A percentile compares a stretch with the other conserved stretches of the same genome.
These are phyloP conservation scores for Lamprotornis superbus DNA, from an alignment of 2,113 vertebrate genomes.

Conservation along the genomic window DNA sequence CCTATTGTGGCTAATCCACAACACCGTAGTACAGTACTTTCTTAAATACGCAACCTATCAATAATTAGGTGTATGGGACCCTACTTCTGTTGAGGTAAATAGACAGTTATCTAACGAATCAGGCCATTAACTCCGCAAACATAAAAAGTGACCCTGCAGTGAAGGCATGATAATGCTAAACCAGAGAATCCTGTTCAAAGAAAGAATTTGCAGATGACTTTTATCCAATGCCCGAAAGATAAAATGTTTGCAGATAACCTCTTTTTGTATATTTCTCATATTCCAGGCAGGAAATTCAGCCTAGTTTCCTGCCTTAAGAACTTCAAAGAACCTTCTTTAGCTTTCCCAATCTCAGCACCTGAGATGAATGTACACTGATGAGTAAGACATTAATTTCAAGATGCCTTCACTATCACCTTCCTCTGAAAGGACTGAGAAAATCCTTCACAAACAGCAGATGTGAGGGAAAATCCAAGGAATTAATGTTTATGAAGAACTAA, in stretches of 20 bases:
- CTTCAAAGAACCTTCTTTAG: not conserved
- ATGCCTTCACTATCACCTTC: not conserved
- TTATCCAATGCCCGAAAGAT: accelerated
- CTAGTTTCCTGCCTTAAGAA: not conserved
- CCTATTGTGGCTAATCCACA: not conserved
- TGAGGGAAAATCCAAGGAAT: not conserved
- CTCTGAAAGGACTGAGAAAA: not conserved
- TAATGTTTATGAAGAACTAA: not conserved
- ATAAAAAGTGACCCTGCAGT: not conserved
- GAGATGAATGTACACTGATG: not conserved
- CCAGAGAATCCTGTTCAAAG: not conserved
- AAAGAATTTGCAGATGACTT: not conserved
- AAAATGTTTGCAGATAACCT: not conserved
- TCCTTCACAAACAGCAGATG: not conserved
- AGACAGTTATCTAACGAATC: not conserved
- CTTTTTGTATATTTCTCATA: not conserved
- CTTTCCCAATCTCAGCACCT: not conserved
- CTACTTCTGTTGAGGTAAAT: not conserved
- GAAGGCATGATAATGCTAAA: not conserved
- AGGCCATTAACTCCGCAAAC: not conserved
- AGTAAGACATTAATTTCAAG: not conserved
- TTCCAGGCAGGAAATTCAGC: not conserved
- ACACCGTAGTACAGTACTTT: not conserved
- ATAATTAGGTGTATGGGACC: not conserved
- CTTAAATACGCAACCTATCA: not conserved